Conservation (phyloP, 2,113 vertebrate genomes). For the Bombycilla garrulus region DNA sequence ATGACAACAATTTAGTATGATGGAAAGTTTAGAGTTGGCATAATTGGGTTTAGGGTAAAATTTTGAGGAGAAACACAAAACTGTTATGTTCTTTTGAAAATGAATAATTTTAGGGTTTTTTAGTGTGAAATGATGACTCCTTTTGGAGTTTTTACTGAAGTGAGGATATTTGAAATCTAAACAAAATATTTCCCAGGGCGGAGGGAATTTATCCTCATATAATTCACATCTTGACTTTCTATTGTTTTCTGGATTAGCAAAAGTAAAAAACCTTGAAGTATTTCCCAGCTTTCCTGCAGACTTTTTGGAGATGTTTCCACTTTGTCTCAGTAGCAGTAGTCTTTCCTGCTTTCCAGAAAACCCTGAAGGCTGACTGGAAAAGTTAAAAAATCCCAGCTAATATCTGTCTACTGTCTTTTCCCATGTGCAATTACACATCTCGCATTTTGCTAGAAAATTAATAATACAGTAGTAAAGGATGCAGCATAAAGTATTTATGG, state of each 20-base stretch:
- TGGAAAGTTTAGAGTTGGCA: background rate
- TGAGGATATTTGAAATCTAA: background rate
- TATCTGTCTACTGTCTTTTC: background rate
- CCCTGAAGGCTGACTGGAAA: background rate
- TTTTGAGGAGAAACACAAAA: background rate
- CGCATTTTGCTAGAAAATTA: constrained; percentile 44
- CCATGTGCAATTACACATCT: background rate
- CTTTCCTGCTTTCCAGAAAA: constrained; percentile 14
- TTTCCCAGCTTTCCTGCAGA: background rate
- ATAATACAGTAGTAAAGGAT: constrained; percentile 53
- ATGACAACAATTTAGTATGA: background rate
- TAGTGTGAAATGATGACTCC: background rate
- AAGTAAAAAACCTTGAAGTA: background rate
- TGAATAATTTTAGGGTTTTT: background rate
- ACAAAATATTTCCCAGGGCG: background rate
- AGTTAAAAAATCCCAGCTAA: background rate
- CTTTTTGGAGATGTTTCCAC: background rate
- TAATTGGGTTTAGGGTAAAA: background rate
- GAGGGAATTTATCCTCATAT: background rate
- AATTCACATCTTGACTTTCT: background rate
- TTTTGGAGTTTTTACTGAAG: background rate
- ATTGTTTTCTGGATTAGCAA: background rate
- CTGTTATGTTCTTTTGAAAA: background rate
- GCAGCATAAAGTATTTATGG: constrained; percentile 56
- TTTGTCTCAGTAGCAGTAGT: background rate